Evolutionary conservation across 2,888 invertebrate species (phyloP).

Genomic region (Ypsolopha scabrella): DNA sequence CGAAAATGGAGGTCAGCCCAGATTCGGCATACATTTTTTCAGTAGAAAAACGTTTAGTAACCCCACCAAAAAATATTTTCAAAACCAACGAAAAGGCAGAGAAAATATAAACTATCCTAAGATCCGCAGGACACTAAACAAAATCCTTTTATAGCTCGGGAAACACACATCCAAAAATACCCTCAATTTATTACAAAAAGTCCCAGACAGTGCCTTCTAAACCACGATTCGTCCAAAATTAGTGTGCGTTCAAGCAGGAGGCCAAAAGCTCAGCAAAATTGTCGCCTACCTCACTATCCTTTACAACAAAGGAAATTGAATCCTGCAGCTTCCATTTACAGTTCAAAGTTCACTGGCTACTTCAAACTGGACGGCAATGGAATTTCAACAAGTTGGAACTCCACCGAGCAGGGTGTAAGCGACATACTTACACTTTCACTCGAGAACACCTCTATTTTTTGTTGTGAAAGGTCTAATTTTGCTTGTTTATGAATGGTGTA

Average conservation of each 20-base stretch:
- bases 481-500: conserved; percentile 7
- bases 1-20: too few relatives aligned
- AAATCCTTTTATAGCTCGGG: too few relatives aligned
- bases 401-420: conserved; percentile 26
- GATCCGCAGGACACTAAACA: too few relatives aligned
- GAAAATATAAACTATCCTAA: too few relatives aligned
- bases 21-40: too few relatives aligned
- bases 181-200: conserved; percentile 1
- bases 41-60: too few relatives aligned
- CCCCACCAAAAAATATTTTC: too few relatives aligned
- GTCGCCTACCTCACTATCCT: background rate
- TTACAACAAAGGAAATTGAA: background rate
- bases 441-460: too few relatives aligned
- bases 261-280: conserved; percentile 2
- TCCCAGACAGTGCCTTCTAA: conserved; percentile 14
- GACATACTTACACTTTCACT: too few relatives aligned
- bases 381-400: conserved; percentile 66
- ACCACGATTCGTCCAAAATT: conserved; percentile 56
- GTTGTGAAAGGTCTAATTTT: conserved; percentile 13
- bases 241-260: conserved; percentile 57
- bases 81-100: too few relatives aligned
- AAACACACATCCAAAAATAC: background rate
- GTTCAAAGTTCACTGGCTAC: conserved; percentile 31
- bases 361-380: conserved; percentile 46
- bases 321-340: background rate